Base-by-base conservation (phyloP, 2,888 invertebrate species). In the Drosophila infuscata region DNA sequence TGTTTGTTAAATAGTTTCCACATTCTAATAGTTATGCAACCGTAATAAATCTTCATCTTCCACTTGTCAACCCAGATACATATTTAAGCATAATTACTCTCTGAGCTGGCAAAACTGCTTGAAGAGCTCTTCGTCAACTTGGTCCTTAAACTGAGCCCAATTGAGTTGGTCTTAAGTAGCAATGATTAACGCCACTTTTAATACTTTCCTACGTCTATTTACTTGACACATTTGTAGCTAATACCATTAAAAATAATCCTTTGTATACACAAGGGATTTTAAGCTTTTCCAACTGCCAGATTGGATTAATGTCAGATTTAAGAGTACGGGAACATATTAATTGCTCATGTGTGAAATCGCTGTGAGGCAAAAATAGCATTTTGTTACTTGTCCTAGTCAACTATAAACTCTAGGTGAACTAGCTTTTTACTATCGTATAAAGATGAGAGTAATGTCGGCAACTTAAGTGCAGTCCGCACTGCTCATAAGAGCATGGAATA, bases 11-110 rank as follows among this genome's bases (percentile, higher is more conserved):
- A 2, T 8, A 25, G 46, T 46, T 46, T 46, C 15, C 15, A 25
- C n/a, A 38, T n/a, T 56, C 38, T n/a, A 5, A n/a, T 3, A 56
- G 30, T 56, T 12, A 1, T 12, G n/a, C n/a, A 30, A 56, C 53
- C 46, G 51, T 77, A 74, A 77, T 77, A 70, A 79, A 77, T 77
- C 79, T 64, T 74, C 48, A 79, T 74, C 75, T 62, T 64, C 48
- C 71, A 59, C 61, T 64, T 79, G 79, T 64, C 77, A 74, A 43
- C 57, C 57, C 20, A 32, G 49, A 79, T 46, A 46, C 46, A 46
- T 62, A 70, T 59, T 77, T 57, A 64, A 70, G 52, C 49, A 74
- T 65, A 64, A 65, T 67, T 61, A 67, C 70, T 71, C 38, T 64
- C 38, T 52, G 41, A 58, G 36, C 51, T 61, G 54, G 46, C 54